Percentiles rank a stretch among this genome's conserved stretches.
Conservation (phyloP, 2,113 vertebrate genomes). For the Nesoenas mayeri region DNA sequence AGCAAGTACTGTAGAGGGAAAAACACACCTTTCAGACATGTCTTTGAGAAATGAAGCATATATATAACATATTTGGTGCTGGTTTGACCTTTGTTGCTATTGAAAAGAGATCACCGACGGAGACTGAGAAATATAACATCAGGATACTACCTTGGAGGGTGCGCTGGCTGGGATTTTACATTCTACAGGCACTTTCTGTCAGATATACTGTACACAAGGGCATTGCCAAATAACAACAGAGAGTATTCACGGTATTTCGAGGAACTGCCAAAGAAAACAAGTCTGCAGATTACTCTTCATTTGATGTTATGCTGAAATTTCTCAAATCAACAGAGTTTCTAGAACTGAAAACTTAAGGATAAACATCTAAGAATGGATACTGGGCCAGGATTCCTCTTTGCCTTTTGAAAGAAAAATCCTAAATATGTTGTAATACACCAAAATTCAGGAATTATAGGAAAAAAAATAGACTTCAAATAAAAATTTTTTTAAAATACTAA, state of each 20-base stretch:
- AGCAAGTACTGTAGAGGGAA: background rate
- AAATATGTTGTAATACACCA: background rate
- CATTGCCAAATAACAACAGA: constrained; percentile 16
- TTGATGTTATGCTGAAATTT: constrained; percentile 20
- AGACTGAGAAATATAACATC: background rate
- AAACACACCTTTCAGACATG: background rate
- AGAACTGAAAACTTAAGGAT: background rate
- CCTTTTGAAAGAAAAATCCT: background rate
- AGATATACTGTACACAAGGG: background rate
- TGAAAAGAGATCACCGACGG: background rate
- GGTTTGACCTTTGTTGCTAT: constrained; percentile 16
- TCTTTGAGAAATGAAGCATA: background rate
- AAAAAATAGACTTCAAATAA: background rate
- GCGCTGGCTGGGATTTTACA: background rate
- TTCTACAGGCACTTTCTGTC: background rate
- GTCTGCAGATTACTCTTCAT: background rate
- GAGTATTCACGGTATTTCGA: constrained; percentile 14
- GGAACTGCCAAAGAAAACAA: constrained; percentile 12
- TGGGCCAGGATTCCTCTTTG: background rate
- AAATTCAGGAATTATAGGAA: background rate
- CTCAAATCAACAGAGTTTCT: background rate
- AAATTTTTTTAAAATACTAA: no score
- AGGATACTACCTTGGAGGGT: background rate
- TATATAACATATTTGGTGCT: background rate
- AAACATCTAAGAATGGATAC: background rate